These are phyloP conservation scores for Zaprionus capensis DNA, from an alignment of 1,140 invertebrate species.

Conservation along the genomic window DNA sequence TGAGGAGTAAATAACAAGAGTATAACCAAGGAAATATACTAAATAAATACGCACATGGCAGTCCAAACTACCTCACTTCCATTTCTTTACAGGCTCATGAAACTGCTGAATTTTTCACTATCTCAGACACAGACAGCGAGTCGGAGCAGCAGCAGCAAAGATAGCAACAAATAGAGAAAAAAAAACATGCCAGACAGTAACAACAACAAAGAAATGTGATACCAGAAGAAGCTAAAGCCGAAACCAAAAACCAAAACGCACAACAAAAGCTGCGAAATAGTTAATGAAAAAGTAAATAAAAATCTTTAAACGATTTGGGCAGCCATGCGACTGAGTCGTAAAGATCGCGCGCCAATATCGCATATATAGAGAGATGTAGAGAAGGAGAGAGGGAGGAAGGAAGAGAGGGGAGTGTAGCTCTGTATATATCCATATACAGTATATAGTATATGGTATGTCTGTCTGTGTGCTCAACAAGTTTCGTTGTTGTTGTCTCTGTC, in stretches of 20 bases:
- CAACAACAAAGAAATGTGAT: slow-evolving; percentile 27
- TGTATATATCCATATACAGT: background rate
- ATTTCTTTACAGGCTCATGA: slow-evolving; percentile 22
- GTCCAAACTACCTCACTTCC: background rate
- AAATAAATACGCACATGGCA: too few species aligned
- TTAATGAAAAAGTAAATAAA: slow-evolving; percentile 80
- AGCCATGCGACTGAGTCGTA: slow-evolving; percentile 49
- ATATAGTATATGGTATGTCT: slow-evolving; percentile 13
- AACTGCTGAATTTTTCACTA: slow-evolving; percentile 12
- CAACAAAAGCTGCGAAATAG: slow-evolving; percentile 73
- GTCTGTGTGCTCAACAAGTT: slow-evolving; percentile 35
- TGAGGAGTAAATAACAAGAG: too few species aligned
- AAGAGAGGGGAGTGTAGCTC: background rate
- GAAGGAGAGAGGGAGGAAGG: too few species aligned
- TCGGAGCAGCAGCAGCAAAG: slow-evolving; percentile 11
- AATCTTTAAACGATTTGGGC: slow-evolving; percentile 51
- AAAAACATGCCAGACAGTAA: slow-evolving; percentile 39
- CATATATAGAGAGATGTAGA: background rate
- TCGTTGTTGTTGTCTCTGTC: slow-evolving; percentile 4
- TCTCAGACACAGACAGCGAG: slow-evolving; percentile 23
- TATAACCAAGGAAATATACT: too few species aligned
- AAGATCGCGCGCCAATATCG: slow-evolving; percentile 18
- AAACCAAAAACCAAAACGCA: slow-evolving; percentile 27
- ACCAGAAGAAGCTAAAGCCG: slow-evolving; percentile 27
- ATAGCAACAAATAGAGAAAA: slow-evolving; percentile 1